Base-by-base conservation (phyloP, 2,888 invertebrate species). In the Iphiclides podalirius region DNA sequence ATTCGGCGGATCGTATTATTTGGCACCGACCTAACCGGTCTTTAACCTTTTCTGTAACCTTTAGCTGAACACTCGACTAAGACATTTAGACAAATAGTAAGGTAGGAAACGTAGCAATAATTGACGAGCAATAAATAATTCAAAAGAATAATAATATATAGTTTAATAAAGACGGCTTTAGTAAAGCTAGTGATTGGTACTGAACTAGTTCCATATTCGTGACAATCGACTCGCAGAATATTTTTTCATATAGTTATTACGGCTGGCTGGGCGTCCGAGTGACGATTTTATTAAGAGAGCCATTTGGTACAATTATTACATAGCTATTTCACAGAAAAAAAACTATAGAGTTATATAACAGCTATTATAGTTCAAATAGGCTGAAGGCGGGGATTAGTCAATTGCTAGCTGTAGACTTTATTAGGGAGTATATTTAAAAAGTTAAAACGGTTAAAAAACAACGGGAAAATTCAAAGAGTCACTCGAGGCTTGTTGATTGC, bases 401-500 rank as follows among this genome's bases (percentile, higher is more conserved):
- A 88, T 88, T 88, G 87, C 86, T 88, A 88, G 87, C 84, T 77
- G 79, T 87, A 86, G 77, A 75, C 67, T 70, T 75, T 75, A 80
- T 71, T 81, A 79, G 72, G 74, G 59, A 70, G 73, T 67, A 72
- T 42, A 48, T 47, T 47, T 42, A 42, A 41, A 42, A 23, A 68
- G 65, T n/a, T n/a, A n/a, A 73, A n/a, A 31, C n/a, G 31, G 11
- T 31, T n/a, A 31, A 11, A 11, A 70, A 73, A 66, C 66, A 61
- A 67, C 79, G 75, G 75, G 70, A 61, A 64, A 70, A 66, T 65
- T 73, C 66, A 75, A 72, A 75, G 61, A 73, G 76, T 79, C 78
- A 76, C 66, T 61, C 73, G 78, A 75, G 79, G 82, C 83, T 84
- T 84, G 72, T 69, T 73, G 72, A 73, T 55, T 59, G 53, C 54